Evolutionary conservation across 1,140 invertebrate genomes (phyloP).

Genomic region (Theocolax elegans): DNA sequence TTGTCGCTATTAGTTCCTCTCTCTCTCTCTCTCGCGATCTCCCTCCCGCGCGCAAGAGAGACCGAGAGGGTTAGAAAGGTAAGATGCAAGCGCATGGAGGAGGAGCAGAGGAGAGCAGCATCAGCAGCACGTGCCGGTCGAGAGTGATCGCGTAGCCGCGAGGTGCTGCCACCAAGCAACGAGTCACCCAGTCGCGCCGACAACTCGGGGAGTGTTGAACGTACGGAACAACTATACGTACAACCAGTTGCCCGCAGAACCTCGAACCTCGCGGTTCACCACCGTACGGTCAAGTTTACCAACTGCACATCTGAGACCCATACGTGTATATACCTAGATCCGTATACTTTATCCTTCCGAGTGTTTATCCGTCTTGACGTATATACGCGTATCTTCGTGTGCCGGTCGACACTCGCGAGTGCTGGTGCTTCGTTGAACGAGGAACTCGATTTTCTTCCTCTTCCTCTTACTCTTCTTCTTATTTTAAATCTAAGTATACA

Average conservation of each 20-base stretch:
- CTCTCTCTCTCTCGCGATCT: no score
- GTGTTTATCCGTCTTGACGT: no score
- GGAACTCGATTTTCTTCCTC: no score
- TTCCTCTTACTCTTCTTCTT: no score
- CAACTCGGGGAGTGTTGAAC: not conserved
- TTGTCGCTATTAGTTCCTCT: no score
- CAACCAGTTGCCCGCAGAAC: conserved; percentile 29
- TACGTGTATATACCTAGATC: no score
- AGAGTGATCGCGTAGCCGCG: not conserved
- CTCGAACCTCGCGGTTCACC: conserved; percentile 8
- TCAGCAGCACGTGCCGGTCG: not conserved
- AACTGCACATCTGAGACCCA: not conserved
- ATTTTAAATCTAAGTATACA: no score
- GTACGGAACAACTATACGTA: not conserved
- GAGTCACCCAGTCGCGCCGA: not conserved
- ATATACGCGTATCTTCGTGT: not conserved
- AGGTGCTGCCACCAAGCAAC: conserved; percentile 23
- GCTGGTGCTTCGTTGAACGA: conserved; percentile 19
- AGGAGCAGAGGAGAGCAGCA: no score
- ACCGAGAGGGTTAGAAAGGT: no score
- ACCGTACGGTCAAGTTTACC: not conserved
- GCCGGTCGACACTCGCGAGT: not conserved
- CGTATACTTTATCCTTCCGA: no score
- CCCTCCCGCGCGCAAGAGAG: no score
- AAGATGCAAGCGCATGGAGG: no score